phyloP scores from a whole-genome alignment of 2,888 invertebrate species.

The Sympetrum striolatum region DNA sequence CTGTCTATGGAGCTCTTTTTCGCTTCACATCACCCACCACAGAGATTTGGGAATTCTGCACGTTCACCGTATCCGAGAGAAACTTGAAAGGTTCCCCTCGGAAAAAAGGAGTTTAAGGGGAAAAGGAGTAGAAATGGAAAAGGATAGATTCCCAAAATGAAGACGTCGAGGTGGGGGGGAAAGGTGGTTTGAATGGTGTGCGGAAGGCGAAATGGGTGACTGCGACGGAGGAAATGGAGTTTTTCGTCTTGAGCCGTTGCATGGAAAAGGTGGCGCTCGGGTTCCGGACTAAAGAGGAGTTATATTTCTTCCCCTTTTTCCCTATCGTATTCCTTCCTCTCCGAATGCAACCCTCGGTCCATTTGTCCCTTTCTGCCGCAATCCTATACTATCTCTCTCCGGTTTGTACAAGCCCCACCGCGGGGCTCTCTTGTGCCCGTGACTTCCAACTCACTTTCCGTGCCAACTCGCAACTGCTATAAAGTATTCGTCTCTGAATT shows the following conservation, averaged over 20 bases:
- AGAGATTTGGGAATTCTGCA: not conserved
- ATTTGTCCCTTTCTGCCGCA: not conserved
- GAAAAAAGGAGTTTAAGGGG: not conserved
- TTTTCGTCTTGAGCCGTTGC: not conserved
- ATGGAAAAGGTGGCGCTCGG: not conserved
- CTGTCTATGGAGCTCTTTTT: too few relatives aligned
- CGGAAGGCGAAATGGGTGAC: not conserved
- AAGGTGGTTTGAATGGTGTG: not conserved
- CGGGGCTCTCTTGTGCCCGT: not conserved
- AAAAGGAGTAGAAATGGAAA: not conserved
- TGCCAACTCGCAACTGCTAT: too few relatives aligned
- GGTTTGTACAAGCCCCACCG: not conserved
- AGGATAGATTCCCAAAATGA: not conserved
- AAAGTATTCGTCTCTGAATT: too few relatives aligned
- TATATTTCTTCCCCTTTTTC: not conserved
- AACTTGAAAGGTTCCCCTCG: not conserved
- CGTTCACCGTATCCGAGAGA: not conserved
- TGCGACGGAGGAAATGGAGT: not conserved
- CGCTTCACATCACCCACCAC: not conserved
- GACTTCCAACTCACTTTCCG: not conserved
- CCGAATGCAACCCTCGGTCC: not conserved
- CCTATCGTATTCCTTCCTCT: not conserved
- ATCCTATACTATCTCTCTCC: not conserved
- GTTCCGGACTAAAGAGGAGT: constrained; percentile 3
- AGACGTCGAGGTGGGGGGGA: not conserved